Evolutionary conservation across 2,113 vertebrate genomes (phyloP).

Genomic region (Lamprologus callipterus): DNA sequence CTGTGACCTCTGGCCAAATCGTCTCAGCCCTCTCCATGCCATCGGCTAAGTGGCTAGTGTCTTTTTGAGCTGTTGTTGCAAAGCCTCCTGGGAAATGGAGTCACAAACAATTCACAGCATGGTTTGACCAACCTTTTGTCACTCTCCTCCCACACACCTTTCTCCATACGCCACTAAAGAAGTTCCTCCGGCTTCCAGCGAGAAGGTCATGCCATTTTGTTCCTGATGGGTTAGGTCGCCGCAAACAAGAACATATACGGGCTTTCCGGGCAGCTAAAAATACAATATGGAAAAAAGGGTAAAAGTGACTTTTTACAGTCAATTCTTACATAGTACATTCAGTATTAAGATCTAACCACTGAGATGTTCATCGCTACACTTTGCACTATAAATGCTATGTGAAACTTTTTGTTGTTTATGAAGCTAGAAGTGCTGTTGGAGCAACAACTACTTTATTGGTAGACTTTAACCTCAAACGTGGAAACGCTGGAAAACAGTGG

Average conservation of each 20-base stretch:
- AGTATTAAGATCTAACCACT: not conserved
- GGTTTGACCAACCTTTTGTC: constrained; percentile 58
- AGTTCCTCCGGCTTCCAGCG: constrained; percentile 58
- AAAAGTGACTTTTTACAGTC: not conserved
- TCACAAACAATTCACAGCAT: constrained; percentile 63
- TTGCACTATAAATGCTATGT: not conserved
- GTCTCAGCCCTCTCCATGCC: constrained; percentile 55
- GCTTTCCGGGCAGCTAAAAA: not conserved
- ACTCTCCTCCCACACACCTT: constrained; percentile 60
- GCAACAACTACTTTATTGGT: not conserved
- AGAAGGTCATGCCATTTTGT: constrained; percentile 5
- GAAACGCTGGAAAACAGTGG: not conserved
- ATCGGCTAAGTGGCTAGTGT: constrained; percentile 47
- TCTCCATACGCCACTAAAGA: constrained; percentile 64
- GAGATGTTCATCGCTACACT: not conserved
- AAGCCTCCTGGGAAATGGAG: constrained; percentile 53
- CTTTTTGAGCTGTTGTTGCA: constrained; percentile 49
- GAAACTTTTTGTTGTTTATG: not conserved
- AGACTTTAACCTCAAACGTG: not conserved
- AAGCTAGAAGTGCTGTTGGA: not conserved
- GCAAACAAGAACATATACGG: not conserved
- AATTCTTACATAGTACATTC: not conserved
- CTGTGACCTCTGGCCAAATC: constrained; percentile 47
- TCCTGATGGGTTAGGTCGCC: not conserved
- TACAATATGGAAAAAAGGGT: not conserved